phyloP scores from a whole-genome alignment of 2,888 invertebrate species.

The Apoderus coryli region DNA sequence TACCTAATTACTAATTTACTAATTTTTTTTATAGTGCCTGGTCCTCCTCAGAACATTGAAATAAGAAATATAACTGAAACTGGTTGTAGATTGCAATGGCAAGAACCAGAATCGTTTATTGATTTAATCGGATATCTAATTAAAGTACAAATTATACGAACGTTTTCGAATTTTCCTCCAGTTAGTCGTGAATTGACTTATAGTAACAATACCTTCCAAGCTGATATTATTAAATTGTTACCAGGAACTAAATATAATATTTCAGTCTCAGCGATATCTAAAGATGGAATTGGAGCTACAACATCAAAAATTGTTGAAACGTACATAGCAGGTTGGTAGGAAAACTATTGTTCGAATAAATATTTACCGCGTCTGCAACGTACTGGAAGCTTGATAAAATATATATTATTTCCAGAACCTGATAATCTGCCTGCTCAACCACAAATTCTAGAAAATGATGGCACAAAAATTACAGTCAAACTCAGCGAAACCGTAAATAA shows the following conservation, averaged over 20 bases:
- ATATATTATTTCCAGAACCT: conserved; percentile 31
- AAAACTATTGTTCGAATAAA: no score
- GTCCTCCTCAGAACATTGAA: conserved; percentile 49
- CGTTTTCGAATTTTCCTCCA: conserved; percentile 40
- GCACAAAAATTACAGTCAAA: conserved; percentile 48
- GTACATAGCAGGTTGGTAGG: conserved; percentile 42
- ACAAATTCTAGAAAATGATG: conserved; percentile 43
- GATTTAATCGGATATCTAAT: conserved; percentile 42
- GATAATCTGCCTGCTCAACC: conserved; percentile 59
- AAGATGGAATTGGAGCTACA: conserved; percentile 42
- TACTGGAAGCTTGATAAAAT: not conserved
- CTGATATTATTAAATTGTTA: conserved; percentile 47
- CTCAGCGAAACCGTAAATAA: conserved; percentile 55
- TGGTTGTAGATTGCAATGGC: conserved; percentile 45
- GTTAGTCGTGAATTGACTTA: conserved; percentile 42
- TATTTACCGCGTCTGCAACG: no score
- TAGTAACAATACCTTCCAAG: conserved; percentile 41
- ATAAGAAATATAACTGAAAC: conserved; percentile 47
- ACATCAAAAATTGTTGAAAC: conserved; percentile 48
- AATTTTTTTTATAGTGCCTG: conserved; percentile 40
- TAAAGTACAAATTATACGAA: conserved; percentile 38
- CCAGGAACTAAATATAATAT: conserved; percentile 66
- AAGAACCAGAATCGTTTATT: conserved; percentile 39
- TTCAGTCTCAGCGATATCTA: conserved; percentile 51
- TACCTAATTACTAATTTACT: no score